Conservation (phyloP, 2,797 vertebrate genomes). For the Macropus fuliginosus region DNA sequence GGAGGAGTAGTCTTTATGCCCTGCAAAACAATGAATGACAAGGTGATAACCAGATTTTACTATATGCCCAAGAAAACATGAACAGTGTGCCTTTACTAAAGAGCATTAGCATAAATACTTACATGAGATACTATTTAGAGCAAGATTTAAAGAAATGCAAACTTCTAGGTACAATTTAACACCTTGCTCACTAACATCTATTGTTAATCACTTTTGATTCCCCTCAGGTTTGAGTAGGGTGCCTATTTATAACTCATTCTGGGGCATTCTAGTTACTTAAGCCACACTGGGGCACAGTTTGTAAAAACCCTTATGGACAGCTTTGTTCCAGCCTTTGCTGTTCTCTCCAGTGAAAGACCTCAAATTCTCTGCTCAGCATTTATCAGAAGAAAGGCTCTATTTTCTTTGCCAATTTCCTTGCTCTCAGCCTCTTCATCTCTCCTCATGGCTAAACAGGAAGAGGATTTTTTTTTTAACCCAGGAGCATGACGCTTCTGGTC, state of each 20-base stretch:
- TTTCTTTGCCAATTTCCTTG: slow-evolving; percentile 47
- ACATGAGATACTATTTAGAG: not conserved
- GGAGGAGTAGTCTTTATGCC: not conserved
- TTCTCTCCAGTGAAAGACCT: slow-evolving; percentile 9
- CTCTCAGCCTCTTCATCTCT: slow-evolving; percentile 59
- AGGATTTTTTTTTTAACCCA: slow-evolving; percentile 15
- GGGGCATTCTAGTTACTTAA: not conserved
- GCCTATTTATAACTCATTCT: not conserved
- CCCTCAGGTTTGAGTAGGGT: not conserved
- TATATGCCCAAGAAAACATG: not conserved
- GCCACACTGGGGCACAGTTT: not conserved
- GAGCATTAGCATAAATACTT: not conserved
- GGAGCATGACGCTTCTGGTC: slow-evolving; percentile 50
- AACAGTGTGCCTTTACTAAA: not conserved
- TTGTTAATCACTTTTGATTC: not conserved
- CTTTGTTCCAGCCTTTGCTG: not conserved
- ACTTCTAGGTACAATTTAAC: not conserved
- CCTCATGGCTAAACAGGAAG: slow-evolving; percentile 55
- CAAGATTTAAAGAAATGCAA: slow-evolving; percentile 44
- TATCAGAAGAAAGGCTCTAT: slow-evolving; percentile 28
- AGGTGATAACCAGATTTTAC: not conserved
- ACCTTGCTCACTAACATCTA: not conserved
- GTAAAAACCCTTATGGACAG: not conserved
- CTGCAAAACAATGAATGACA: not conserved
- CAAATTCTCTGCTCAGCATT: slow-evolving; percentile 37